Base-by-base conservation (phyloP, 1,140 invertebrate species). In the Triops longicaudatus region DNA sequence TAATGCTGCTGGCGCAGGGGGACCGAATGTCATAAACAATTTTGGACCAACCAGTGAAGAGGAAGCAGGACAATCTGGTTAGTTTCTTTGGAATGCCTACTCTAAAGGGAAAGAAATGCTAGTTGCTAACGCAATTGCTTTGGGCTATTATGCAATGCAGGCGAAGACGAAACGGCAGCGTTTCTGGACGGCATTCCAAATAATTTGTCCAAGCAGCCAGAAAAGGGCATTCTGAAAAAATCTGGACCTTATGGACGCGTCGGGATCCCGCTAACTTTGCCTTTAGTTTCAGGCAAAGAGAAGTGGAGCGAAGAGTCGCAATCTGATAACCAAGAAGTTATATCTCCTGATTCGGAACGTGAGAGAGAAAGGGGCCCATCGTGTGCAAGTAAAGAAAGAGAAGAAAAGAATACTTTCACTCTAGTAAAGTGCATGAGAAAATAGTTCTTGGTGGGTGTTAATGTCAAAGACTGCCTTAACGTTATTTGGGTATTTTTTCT, bases 201-300 rank as follows among this genome's bases (percentile, higher is more conserved):
- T 84, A 92, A 89, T 82, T 87, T 91, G 82, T 86, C 89, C 79
- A 92, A 92, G 83, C 84, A 91, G 79, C 91, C 93, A 81, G 93
- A 95, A 83, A 93, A 93, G 83, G 91, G 91, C 80, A 94, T 94
- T 80, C 91, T 96, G 83, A 90, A 96, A 85, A 95, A 95, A 87
- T 93, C 93, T 84, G 91, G 91, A 82, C 86, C 81, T 81, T 43
- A 63, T 42, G 74, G 74, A 44, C 37, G 26, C 12, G 74, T 43
- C 43, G 73, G 73, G 26, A 28, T 77, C 28, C 43, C 76, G 1
- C 26, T 77, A 73, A 72, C 76, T 11, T 11, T 77, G 31, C 72
- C 72, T 31, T 43, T 71, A 73, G 72, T 37, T 28, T 42, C 63
- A 37, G 78, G 76, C 77, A 86, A 86, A 77, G 85, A 84, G 75